Conservation (phyloP, 2,797 vertebrate species). For the Notoglanidium macrostoma region DNA sequence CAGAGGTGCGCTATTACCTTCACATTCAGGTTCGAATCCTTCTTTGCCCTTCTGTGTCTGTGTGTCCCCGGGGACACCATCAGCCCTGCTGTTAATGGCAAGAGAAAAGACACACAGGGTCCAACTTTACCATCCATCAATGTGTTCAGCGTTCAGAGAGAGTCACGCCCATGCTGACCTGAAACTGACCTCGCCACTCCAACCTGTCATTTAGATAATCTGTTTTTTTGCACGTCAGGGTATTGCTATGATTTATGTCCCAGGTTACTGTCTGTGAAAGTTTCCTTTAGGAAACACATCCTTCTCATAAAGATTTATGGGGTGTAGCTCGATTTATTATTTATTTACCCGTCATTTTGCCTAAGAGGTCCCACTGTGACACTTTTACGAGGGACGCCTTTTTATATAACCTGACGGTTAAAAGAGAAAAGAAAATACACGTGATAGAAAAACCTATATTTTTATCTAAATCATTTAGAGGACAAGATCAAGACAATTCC, state of each 20-base stretch:
- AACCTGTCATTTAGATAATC: constrained; percentile 16
- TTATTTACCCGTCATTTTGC: constrained; percentile 38
- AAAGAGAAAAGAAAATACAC: background rate
- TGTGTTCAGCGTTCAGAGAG: background rate
- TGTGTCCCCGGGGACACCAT: background rate
- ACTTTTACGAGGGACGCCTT: constrained; percentile 22
- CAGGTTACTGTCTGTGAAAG: constrained; percentile 9
- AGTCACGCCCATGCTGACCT: background rate
- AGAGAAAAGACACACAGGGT: background rate
- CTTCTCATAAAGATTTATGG: constrained; percentile 28
- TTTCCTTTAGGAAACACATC: constrained; percentile 20
- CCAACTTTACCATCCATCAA: constrained; percentile 10
- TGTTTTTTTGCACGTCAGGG: background rate
- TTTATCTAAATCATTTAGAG: background rate
- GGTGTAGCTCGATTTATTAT: constrained; percentile 15
- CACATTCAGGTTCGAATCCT: background rate
- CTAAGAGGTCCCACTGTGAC: constrained; percentile 21
- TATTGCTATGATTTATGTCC: background rate
- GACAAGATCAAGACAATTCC: background rate
- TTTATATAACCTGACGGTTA: constrained; percentile 1
- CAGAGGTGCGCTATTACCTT: constrained; percentile 23
- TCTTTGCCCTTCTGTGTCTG: background rate
- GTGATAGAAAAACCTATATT: background rate
- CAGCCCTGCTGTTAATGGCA: constrained; percentile 10
- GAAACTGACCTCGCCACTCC: background rate